Conservation (phyloP, 2,797 vertebrate species). For the Antrozous pallidus region DNA sequence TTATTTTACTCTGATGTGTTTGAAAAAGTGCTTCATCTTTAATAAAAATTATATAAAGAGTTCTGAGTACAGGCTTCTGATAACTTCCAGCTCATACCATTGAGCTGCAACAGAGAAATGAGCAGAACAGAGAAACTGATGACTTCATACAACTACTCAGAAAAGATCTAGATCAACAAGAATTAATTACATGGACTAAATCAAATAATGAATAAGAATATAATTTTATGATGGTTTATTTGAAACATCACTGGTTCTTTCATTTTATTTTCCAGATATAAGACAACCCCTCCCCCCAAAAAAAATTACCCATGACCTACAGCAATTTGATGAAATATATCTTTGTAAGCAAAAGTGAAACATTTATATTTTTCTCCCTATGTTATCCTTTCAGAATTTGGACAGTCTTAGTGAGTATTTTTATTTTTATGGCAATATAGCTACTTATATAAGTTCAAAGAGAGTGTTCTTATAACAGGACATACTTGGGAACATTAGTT, state of each 20-base stretch:
- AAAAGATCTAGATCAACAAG: background rate
- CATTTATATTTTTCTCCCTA: background rate
- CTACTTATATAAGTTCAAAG: background rate
- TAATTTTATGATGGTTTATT: background rate
- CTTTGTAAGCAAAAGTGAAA: background rate
- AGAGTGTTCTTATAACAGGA: background rate
- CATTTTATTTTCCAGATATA: background rate
- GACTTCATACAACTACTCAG: background rate
- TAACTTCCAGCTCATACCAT: background rate
- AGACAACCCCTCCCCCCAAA: background rate
- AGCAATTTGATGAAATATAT: background rate
- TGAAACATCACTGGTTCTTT: background rate
- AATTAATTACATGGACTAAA: background rate
- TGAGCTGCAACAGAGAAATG: background rate
- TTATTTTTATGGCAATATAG: background rate
- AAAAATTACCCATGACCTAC: background rate
- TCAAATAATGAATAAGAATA: background rate
- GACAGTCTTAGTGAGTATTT: background rate
- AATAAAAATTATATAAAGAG: background rate
- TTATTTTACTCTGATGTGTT: background rate
- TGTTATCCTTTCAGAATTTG: background rate
- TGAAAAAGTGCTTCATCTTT: background rate
- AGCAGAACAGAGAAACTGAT: background rate
- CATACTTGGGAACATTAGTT: background rate
- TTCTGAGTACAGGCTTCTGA: background rate